phyloP scores from a whole-genome alignment of 2,797 vertebrate species.

The Artibeus lituratus region DNA sequence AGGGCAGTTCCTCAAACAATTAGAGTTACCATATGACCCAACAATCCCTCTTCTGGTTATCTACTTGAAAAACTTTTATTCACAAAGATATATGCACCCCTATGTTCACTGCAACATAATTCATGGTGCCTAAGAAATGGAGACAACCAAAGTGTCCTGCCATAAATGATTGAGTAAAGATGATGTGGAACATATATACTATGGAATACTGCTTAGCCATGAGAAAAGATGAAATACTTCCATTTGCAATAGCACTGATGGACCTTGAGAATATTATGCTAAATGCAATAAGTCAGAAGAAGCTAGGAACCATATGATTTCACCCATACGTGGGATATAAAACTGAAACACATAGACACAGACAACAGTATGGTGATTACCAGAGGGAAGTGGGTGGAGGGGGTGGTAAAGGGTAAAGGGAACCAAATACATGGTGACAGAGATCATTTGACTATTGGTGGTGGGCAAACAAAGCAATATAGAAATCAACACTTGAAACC shows the following conservation, averaged over 20 bases:
- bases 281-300: not conserved
- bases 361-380: not conserved
- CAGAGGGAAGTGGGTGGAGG: not conserved
- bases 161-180: not conserved
- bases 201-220: not conserved
- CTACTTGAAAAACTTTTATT: not conserved
- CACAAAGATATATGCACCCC: not conserved
- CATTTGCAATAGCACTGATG: not conserved
- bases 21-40: not conserved
- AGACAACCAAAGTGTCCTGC: not conserved
- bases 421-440: not conserved
- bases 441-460: not conserved
- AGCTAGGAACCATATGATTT: not conserved
- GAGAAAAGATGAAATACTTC: not conserved
- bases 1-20: not conserved
- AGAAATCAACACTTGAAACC: not conserved
- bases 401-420: not conserved
- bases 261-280: not conserved
- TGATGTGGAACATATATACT: not conserved
- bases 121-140: not conserved
- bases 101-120: not conserved
- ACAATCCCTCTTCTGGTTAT: not conserved
- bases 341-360: not conserved
- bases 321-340: not conserved
- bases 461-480: not conserved